Percentiles rank a stretch among this genome's conserved stretches.
These are phyloP conservation scores for Caenorhabditis parvicauda DNA, from an alignment of 2,888 invertebrate species.

Conservation along the genomic window DNA sequence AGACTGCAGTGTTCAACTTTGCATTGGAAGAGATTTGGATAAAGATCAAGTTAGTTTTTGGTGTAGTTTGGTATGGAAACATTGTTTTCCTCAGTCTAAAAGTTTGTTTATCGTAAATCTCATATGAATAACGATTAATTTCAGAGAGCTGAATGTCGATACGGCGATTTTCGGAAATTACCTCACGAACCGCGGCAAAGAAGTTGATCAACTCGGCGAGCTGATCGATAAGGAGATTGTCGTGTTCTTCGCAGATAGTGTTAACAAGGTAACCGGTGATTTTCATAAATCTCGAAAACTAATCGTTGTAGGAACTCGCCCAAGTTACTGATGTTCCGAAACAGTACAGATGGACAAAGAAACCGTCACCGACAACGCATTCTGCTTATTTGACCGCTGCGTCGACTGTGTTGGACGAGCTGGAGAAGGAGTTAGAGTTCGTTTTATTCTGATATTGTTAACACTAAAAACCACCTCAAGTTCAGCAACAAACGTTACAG, in stretches of 20 bases:
- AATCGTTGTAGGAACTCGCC: conserved; percentile 24
- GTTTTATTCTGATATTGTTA: background rate
- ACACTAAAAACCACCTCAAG: background rate
- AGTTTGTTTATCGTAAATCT: background rate
- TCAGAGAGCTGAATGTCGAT: conserved; percentile 42
- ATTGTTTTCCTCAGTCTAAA: background rate
- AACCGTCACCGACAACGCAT: conserved; percentile 74
- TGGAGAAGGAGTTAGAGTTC: conserved; percentile 18
- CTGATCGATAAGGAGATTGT: conserved; percentile 18
- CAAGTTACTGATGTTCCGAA: conserved; percentile 82
- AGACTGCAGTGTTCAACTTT: conserved; percentile 29
- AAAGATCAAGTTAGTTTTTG: conserved; percentile 17
- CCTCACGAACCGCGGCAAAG: conserved; percentile 23
- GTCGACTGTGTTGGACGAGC: conserved; percentile 8
- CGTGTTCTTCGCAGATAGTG: conserved; percentile 5
- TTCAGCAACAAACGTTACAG: too few relatives aligned
- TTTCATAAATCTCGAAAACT: too few relatives aligned
- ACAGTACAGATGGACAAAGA: conserved; percentile 61
- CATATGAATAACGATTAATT: background rate
- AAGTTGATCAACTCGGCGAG: conserved; percentile 15
- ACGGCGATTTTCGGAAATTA: conserved; percentile 47
- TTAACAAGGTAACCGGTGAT: conserved; percentile 14
- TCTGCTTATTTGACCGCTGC: conserved; percentile 71
- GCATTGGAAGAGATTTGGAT: conserved; percentile 38
- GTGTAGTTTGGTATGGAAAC: background rate